Conservation (phyloP, 2,888 invertebrate genomes). For the Allygus modestus region DNA sequence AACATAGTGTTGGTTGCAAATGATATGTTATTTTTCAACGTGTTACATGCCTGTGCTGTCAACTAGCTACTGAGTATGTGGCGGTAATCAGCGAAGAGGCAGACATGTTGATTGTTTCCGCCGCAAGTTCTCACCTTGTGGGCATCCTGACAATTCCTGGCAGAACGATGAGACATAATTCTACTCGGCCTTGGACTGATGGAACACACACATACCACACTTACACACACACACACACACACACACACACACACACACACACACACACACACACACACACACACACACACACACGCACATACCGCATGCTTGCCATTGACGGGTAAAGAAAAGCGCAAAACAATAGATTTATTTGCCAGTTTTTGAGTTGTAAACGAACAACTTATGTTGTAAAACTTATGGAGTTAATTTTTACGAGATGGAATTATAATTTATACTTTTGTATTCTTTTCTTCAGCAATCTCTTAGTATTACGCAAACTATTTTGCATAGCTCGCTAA, state of each 20-base stretch:
- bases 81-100: not conserved
- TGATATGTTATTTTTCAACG: no score
- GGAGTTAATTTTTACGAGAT: no score
- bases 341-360: not conserved
- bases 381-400: no score
- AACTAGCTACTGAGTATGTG: not conserved
- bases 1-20: no score
- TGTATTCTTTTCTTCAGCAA: no score
- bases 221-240: not conserved
- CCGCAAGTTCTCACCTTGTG: conserved; percentile 22
- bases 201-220: not conserved
- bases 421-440: no score
- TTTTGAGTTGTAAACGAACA: no score
- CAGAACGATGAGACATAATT: conserved; percentile 37
- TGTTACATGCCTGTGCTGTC: not conserved
- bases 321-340: not conserved
- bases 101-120: conserved; percentile 43
- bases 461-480: no score
- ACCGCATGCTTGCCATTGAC: not conserved
- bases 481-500: no score
- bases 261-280: not conserved
- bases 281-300: not conserved
- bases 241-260: not conserved
- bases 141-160: conserved; percentile 31
- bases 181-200: not conserved